Evolutionary conservation across 2,113 vertebrate species (phyloP).

Genomic region (Amphiprion ocellaris): DNA sequence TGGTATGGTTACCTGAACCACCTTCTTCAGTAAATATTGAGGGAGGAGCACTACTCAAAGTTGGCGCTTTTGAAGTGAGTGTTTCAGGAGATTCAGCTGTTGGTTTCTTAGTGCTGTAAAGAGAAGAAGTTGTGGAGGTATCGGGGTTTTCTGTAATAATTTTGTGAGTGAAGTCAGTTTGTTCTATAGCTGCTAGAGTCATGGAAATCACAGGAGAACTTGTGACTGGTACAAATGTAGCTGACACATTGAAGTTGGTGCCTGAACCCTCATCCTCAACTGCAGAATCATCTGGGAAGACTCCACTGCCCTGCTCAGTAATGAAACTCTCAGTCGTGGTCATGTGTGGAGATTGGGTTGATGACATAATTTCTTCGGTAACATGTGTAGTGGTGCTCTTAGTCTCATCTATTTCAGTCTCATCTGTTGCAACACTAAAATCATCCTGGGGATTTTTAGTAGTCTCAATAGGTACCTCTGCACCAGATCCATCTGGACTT

Average conservation of each 20-base stretch:
- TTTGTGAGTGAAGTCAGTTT: background rate
- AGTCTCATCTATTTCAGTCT: constrained; percentile 68
- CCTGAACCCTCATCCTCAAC: constrained; percentile 51
- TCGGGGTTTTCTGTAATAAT: background rate
- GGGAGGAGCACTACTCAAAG: constrained; percentile 2
- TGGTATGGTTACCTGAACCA: constrained; percentile 17
- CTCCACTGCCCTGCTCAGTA: constrained; percentile 42
- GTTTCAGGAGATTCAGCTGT: constrained; percentile 18
- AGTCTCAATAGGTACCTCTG: constrained; percentile 3
- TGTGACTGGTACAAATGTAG: constrained; percentile 21
- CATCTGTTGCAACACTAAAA: constrained; percentile 66
- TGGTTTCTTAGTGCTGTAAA: constrained; percentile 30
- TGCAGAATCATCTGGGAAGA: constrained; percentile 27
- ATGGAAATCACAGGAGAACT: constrained; percentile 5
- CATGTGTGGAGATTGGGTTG: constrained; percentile 44
- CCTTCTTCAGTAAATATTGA: constrained; percentile 11
- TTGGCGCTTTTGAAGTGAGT: background rate
- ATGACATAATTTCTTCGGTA: constrained; percentile 13
- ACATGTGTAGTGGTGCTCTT: constrained; percentile 19
- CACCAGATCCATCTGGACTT: constrained; percentile 60
- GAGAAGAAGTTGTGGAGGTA: constrained; percentile 1
- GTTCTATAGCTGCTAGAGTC: constrained; percentile 8
- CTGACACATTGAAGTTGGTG: constrained; percentile 2
- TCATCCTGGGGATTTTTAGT: constrained; percentile 38
- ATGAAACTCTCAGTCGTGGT: constrained; percentile 32